These are phyloP conservation scores for Lepidurus couesii DNA, from an alignment of 1,140 invertebrate genomes.

Conservation along the genomic window DNA sequence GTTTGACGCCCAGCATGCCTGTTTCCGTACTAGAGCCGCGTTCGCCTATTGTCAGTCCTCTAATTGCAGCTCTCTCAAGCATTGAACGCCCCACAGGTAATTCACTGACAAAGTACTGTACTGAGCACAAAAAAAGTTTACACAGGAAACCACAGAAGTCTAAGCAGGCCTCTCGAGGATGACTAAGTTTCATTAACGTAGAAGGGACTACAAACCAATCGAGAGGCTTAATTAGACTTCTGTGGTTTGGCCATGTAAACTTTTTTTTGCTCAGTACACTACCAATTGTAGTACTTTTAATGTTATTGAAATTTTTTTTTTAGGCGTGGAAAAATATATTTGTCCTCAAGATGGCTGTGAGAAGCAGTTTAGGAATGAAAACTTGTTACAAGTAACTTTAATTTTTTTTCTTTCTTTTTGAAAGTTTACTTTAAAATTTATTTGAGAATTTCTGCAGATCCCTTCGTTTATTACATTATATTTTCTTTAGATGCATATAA, in stretches of 20 bases:
- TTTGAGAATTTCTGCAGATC: no score
- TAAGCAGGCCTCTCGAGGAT: no score
- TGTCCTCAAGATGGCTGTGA: conserved; percentile 75
- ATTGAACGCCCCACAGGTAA: not conserved
- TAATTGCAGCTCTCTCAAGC: not conserved
- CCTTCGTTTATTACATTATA: no score
- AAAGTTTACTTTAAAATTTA: not conserved
- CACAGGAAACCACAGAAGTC: no score
- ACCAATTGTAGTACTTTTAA: conserved; percentile 4
- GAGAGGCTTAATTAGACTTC: no score
- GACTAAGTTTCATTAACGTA: no score
- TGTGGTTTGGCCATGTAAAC: no score
- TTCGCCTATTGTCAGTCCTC: not conserved
- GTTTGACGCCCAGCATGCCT: not conserved
- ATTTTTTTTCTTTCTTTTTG: conserved; percentile 23
- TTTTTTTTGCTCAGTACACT: no score
- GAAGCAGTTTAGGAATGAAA: conserved; percentile 84
- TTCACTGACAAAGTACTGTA: not conserved
- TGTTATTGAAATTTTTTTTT: conserved; percentile 17
- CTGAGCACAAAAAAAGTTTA: no score
- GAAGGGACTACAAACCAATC: no score
- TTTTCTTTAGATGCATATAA: conserved; percentile 67
- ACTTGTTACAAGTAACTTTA: conserved; percentile 57
- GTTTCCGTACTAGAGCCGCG: not conserved
- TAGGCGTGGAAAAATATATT: conserved; percentile 43